phyloP scores from a whole-genome alignment of 2,888 invertebrate genomes.

The Anarsia innoxiella region DNA sequence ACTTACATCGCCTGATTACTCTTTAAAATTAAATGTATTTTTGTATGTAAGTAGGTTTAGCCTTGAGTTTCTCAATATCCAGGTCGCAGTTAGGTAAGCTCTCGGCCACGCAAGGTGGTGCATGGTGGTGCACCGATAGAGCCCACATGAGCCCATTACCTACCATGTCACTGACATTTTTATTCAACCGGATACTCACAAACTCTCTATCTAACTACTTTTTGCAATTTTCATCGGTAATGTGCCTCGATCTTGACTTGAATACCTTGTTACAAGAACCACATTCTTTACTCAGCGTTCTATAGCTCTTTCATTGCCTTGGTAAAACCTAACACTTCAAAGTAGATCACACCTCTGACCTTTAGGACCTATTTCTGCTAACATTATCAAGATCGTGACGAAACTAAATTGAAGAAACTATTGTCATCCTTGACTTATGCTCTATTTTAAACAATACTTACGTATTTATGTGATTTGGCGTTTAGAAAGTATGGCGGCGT shows the following conservation, averaged over 20 bases:
- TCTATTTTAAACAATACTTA: constrained; percentile 49
- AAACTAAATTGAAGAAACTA: constrained; percentile 52
- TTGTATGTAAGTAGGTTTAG: no score
- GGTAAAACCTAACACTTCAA: constrained; percentile 36
- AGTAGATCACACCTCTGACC: constrained; percentile 35
- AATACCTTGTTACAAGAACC: no score
- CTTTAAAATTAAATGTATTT: background rate
- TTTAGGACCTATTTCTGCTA: constrained; percentile 35
- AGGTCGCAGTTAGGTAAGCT: constrained; percentile 29
- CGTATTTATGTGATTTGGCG: constrained; percentile 35
- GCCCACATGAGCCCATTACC: constrained; percentile 46
- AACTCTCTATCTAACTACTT: constrained; percentile 25
- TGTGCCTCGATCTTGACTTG: no score
- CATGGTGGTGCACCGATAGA: constrained; percentile 46
- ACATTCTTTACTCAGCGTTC: no score
- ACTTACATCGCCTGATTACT: no score
- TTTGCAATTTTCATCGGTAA: background rate
- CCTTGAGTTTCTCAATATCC: constrained; percentile 16
- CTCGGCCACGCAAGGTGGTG: constrained; percentile 25
- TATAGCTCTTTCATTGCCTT: constrained; percentile 20
- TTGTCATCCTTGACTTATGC: constrained; percentile 57
- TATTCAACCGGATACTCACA: constrained; percentile 30
- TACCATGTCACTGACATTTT: constrained; percentile 30
- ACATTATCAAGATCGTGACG: constrained; percentile 59
- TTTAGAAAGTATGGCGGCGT: constrained; percentile 37